Evolutionary conservation across 2,888 invertebrate species (phyloP), one percentile per base, ranked within the genome.

Genomic region (Exephanes ischioxanthus): DNA sequence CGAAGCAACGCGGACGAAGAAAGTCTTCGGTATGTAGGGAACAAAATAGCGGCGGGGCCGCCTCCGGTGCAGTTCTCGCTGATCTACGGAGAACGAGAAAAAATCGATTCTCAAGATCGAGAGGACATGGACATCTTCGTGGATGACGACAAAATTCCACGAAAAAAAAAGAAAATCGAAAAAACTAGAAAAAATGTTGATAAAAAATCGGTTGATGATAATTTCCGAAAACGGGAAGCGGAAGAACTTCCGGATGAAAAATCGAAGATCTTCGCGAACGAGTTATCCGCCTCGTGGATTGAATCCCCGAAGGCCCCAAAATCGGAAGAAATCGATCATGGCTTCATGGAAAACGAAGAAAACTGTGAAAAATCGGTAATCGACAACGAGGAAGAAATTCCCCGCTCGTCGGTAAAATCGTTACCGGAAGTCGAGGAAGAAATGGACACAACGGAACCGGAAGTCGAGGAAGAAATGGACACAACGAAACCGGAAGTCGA

Each of bases 111-210:
- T 11, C 19, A 19, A 19, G 9, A 11, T 22, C 55, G 19, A 22
- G 9, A 55, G 26, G 11, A 55, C 9, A 9, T 7, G 6, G 7
- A 55, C 3, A 22, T 22, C 11, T 53, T 53, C 3, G 53, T 5
- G 16, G 55, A 9, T 9, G 68, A 81, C 26, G 61, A 61, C 2
- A 68, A 48, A 6, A 58, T 73, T 45, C 45, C 30, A 55, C 22
- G 14, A 1, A 73, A 72, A 72, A 80, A 41, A 72, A 4, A 6
- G 41, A 41, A 41, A 41, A 41, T 11, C 41, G 11, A 11, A 11
- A 41, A 11, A 41, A 2, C 9, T 11, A 1, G 7, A 19, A 53
- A n/a, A 26, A 66, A 66, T 41, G 14, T 53, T 41, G n/a, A 16
- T 41, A n/a, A 41, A 30, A 33, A 6, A 66, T 33, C 66, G 53